Evolutionary conservation across 2,888 invertebrate genomes (phyloP).

Genomic region (Pammene fasciana): DNA sequence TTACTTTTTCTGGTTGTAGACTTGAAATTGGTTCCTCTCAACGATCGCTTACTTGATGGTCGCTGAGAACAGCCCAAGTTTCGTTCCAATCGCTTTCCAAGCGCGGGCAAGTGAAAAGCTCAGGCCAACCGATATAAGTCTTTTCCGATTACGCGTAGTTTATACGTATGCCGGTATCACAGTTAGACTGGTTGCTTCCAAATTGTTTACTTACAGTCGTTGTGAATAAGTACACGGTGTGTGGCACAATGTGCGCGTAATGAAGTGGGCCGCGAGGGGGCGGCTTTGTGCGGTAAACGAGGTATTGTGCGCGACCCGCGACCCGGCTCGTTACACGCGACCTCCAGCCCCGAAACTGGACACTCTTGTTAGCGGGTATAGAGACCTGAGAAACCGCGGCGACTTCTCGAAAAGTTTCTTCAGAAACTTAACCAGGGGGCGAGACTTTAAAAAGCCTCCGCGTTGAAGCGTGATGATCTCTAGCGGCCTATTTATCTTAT

Average conservation of each 20-base stretch:
- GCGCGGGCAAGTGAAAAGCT: neutral
- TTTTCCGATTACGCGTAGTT: neutral
- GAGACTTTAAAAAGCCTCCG: no score
- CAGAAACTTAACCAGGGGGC: no score
- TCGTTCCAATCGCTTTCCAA: neutral
- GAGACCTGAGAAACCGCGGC: conserved; percentile 9
- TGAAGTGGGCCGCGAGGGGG: conserved; percentile 81
- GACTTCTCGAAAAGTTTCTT: conserved; percentile 7
- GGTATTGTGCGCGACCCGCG: conserved; percentile 77
- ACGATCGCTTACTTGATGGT: neutral
- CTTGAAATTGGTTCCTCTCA: neutral
- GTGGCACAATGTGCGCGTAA: conserved; percentile 80
- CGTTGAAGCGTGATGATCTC: no score
- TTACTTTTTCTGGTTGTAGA: neutral
- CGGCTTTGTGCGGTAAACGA: conserved; percentile 79
- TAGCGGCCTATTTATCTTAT: no score
- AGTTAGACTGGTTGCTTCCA: neutral
- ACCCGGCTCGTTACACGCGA: conserved; percentile 66
- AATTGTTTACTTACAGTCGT: neutral
- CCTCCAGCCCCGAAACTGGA: conserved; percentile 47
- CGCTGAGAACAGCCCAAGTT: neutral
- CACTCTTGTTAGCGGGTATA: conserved; percentile 53
- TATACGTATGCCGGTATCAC: neutral
- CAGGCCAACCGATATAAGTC: neutral
- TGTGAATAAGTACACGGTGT: conserved; percentile 47